Percentiles rank a stretch among this genome's conserved stretches.
Evolutionary conservation across 2,888 invertebrate genomes (phyloP).

Genomic region (Trachelus tabidus): DNA sequence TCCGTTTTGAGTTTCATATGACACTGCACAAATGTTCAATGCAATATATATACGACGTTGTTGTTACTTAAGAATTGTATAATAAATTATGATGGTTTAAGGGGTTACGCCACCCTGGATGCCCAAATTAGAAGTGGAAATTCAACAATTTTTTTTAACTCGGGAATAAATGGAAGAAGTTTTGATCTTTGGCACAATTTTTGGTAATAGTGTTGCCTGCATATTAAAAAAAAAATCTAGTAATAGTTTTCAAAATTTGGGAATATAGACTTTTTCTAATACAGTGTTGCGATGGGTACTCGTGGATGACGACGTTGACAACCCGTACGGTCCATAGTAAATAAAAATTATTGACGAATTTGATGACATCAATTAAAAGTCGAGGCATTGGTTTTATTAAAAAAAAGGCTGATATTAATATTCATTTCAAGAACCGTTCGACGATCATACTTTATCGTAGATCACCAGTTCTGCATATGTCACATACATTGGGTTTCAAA

Average conservation of each 20-base stretch:
- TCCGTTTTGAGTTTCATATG: background rate
- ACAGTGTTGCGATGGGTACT: background rate
- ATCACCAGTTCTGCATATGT: background rate
- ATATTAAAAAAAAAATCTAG: background rate
- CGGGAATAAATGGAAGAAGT: background rate
- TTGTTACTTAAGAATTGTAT: background rate
- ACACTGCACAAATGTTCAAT: background rate
- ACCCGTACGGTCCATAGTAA: background rate
- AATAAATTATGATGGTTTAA: background rate
- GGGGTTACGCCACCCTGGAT: background rate
- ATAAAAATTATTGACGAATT: background rate
- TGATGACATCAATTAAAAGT: background rate
- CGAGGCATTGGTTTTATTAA: background rate
- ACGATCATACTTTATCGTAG: background rate
- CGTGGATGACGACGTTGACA: background rate
- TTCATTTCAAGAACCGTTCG: background rate
- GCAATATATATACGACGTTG: background rate
- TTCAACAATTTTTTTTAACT: background rate
- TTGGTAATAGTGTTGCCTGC: background rate
- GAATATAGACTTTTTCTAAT: background rate
- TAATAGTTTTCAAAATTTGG: background rate
- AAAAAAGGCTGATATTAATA: background rate
- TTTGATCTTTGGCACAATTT: background rate
- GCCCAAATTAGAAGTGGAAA: background rate
- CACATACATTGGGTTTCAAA: background rate